Percentiles rank a stretch among this genome's conserved stretches.
phyloP scores from a whole-genome alignment of 2,888 invertebrate genomes.

The Phyto melanocephala region DNA sequence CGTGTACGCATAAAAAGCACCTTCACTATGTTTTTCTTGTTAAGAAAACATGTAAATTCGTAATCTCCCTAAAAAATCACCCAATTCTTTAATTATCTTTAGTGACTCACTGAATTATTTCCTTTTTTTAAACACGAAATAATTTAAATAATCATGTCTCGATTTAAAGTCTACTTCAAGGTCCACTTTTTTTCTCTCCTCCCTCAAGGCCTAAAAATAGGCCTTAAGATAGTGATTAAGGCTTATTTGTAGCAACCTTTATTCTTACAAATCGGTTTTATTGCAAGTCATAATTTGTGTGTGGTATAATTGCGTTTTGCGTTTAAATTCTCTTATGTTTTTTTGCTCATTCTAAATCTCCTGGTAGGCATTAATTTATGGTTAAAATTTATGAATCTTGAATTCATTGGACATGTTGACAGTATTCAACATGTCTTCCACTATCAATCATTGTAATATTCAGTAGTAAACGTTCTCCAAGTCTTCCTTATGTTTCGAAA shows the following conservation, averaged over 20 bases:
- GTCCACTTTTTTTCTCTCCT: background rate
- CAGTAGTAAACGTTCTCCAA: background rate
- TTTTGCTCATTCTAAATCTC: background rate
- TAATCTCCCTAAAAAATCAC: no score
- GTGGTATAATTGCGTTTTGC: constrained; percentile 21
- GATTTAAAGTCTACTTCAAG: no score
- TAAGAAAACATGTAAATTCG: no score
- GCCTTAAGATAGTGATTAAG: no score
- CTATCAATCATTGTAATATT: constrained; percentile 44
- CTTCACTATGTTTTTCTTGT: no score
- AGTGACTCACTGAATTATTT: no score
- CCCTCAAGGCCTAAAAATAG: constrained; percentile 24
- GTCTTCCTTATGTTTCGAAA: background rate
- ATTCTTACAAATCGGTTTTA: constrained; percentile 18
- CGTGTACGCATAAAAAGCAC: no score
- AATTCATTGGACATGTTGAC: constrained; percentile 61
- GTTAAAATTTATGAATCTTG: constrained; percentile 60
- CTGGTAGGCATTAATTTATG: constrained; percentile 58
- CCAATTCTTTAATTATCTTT: no score
- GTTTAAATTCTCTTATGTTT: background rate
- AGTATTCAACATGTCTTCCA: constrained; percentile 57
- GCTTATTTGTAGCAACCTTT: constrained; percentile 36
- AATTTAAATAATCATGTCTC: no score
- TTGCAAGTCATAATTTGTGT: constrained; percentile 41
- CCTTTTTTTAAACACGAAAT: no score